These are phyloP conservation scores for Osmerus eperlanus DNA, from an alignment of 2,113 vertebrate species.

Conservation along the genomic window DNA sequence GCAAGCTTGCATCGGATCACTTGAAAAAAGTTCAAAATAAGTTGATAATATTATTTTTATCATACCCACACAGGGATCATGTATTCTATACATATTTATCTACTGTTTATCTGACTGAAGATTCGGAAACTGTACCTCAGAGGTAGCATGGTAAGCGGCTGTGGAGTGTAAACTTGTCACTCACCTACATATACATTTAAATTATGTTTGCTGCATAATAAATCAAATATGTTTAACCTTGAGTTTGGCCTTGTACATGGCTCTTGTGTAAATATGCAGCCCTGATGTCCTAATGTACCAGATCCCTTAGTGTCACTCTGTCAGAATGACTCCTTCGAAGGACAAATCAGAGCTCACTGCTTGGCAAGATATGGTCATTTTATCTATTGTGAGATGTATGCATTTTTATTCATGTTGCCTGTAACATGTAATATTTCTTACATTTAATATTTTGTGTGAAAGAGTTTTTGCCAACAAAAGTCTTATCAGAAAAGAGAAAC, in stretches of 20 bases:
- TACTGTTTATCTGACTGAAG: no score
- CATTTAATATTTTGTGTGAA: not conserved
- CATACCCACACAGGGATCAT: no score
- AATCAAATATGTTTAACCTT: conserved; percentile 31
- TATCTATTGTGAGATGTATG: no score
- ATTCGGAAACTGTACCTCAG: no score
- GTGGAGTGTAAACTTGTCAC: not conserved
- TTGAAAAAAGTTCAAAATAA: conserved; percentile 17
- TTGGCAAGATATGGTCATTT: not conserved
- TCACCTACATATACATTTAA: conserved; percentile 13
- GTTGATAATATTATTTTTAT: not conserved
- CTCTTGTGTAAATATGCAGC: conserved; percentile 12
- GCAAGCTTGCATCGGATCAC: conserved; percentile 22
- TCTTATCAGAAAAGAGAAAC: not conserved
- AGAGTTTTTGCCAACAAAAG: conserved; percentile 5
- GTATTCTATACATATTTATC: no score
- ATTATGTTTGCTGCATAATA: conserved; percentile 29
- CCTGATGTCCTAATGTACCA: conserved; percentile 12
- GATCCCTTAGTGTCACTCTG: conserved; percentile 24
- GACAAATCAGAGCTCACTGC: not conserved
- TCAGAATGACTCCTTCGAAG: conserved; percentile 22
- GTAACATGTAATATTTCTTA: not conserved
- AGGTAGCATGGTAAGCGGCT: no score
- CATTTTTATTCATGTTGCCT: no score
- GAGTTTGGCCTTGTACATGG: conserved; percentile 33